phyloP scores from a whole-genome alignment of 1,140 invertebrate species.

The Thereuonema tuberculata region DNA sequence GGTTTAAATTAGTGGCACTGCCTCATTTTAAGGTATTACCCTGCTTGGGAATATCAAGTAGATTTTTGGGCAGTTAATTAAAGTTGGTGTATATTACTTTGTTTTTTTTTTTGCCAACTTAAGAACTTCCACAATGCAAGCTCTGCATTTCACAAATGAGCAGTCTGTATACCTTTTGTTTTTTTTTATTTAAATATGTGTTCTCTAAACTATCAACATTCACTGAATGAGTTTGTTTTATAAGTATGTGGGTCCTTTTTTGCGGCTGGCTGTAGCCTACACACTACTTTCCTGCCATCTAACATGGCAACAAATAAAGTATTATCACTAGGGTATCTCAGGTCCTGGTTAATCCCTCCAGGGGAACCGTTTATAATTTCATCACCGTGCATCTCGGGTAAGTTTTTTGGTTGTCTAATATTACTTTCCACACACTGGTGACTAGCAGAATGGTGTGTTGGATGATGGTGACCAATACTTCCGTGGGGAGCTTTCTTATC shows the following conservation, averaged over 20 bases:
- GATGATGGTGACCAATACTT: conserved; percentile 12
- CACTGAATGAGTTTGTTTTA: conserved; percentile 5
- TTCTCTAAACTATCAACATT: conserved; percentile 2
- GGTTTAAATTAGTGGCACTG: too few species aligned
- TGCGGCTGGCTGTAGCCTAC: conserved; percentile 49
- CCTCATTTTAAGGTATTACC: too few species aligned
- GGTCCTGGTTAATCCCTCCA: conserved; percentile 18
- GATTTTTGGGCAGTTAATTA: too few species aligned
- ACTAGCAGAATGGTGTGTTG: conserved; percentile 14
- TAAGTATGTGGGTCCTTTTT: not conserved
- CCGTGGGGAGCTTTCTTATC: conserved; percentile 12
- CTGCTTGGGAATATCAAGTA: too few species aligned
- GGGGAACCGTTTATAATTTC: conserved; percentile 15
- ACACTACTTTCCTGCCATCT: conserved; percentile 66
- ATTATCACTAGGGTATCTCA: conserved; percentile 23
- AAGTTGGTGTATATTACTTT: too few species aligned
- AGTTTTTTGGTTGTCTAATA: not conserved
- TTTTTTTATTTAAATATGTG: too few species aligned
- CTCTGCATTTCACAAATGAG: too few species aligned
- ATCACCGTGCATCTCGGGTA: conserved; percentile 9
- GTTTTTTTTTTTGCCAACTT: too few species aligned
- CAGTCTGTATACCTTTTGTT: too few species aligned
- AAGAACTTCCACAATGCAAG: too few species aligned
- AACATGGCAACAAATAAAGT: conserved; percentile 55
- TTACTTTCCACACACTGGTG: not conserved